Base-by-base conservation (phyloP, 2,113 vertebrate genomes). In the Talpa occidentalis region DNA sequence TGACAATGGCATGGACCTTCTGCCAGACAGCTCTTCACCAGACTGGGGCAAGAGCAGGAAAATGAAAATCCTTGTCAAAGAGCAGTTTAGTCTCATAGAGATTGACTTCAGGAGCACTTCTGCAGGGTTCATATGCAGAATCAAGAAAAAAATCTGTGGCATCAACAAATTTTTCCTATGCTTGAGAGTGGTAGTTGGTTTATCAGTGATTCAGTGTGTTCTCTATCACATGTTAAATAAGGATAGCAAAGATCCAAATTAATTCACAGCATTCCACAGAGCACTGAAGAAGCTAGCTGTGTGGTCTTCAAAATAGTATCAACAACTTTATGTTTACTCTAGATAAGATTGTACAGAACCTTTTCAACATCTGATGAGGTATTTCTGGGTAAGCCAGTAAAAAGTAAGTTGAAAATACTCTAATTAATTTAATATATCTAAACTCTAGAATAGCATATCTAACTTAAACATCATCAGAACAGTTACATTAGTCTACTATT, bases 71-170 rank as follows among this genome's bases (percentile, higher is more conserved):
- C 94, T 99, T 82, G 99, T 98, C 76, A 99, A 99, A 95, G 99
- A 99, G 90, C 99, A 0, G 98, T 99, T 70, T 98, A 99, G 98
- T 99, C 99, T 97, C 98, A 90, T 98, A 99, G 60, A 98, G 98
- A 97, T 99, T 99, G 98, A 97, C 99, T 19, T 98, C 99, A 35
- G 98, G 98, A 99, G 91, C 98, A 99, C 96, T 98, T 99, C n/a
- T 99, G 98, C 95, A 99, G 99, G 66, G 98, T 99, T n/a, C 99
- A 99, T 92, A 98, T 99, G 40, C 99, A 99, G 16, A 99, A 99
- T 52, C 98, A 99, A 99, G 98, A 98, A 99, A 97, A 93, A 98
- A 2, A 98, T 15, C 98, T 99, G 56, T 97, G 99, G 62, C 99
- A 98, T 88, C 98, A 98, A 92, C 98, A 99, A 98, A 99, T 97